Base-by-base conservation (phyloP, 2,888 invertebrate species). In the Tubiluchus corallicola region DNA sequence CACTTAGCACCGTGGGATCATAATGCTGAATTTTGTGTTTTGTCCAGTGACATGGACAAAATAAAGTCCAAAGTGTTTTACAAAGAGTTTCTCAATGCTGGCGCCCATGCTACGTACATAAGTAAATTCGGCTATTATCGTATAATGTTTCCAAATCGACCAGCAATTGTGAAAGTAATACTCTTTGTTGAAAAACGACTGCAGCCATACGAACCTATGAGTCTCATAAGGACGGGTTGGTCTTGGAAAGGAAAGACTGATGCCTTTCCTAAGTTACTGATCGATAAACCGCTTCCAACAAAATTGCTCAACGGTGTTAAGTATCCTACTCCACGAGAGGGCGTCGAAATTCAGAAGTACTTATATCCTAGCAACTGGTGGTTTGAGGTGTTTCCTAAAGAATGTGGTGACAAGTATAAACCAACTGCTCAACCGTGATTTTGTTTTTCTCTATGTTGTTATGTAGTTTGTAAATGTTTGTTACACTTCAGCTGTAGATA, bases 351-450 rank as follows among this genome's bases (percentile, higher is more conserved):
- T 38, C 71, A 72, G 49, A 73, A 73, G 53, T 73, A 72, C 55
- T 67, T 72, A 42, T 73, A 70, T 54, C 70, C 69, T 1, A 65
- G 70, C 45, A 66, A 68, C 48, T 73, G 72, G 72, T 73, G 72
- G 72, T 43, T 48, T 16, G 53, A 52, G 38, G 50, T 52, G 2
- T 52, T 49, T 38, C 57, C 57, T 9, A 46, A 48, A 18, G 52
- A 51, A 0, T 56, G 53, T 46, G 44, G 16, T n/a, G 44, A n/a
- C 9, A 29, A 29, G n/a, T n/a, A 29, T 29, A 29, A 9, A 9
- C 29, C 29, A 29, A n/a, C n/a, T n/a, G n/a, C n/a, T n/a, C n/a
- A n/a, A n/a, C n/a, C n/a, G n/a, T n/a, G n/a, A n/a, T n/a, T n/a
- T n/a, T n/a, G n/a, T n/a, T n/a, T n/a, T n/a, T n/a, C n/a, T n/a